A percentile compares a stretch with the other conserved stretches of the same genome.
These are phyloP conservation scores for Sander vitreus DNA, from an alignment of 2,113 vertebrate genomes.

Conservation along the genomic window DNA sequence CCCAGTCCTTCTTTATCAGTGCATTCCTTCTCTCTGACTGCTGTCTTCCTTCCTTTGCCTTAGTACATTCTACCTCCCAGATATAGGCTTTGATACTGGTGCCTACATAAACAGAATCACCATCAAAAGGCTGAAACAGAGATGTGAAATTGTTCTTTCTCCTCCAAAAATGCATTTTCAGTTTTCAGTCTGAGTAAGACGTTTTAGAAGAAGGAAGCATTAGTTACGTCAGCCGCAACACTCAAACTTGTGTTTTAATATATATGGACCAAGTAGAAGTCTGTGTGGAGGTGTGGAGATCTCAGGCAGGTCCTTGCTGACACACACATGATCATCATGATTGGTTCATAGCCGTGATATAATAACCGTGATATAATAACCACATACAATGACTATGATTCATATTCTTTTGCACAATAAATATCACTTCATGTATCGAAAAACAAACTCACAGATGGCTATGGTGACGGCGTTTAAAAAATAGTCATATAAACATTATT, in stretches of 20 bases:
- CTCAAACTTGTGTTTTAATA: too few species aligned
- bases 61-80: slow-evolving; percentile 12
- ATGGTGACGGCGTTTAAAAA: too few species aligned
- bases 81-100: slow-evolving; percentile 39
- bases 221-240: background rate
- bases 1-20: slow-evolving; percentile 37
- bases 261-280: too few species aligned
- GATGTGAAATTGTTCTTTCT: background rate
- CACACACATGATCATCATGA: background rate
- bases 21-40: slow-evolving; percentile 46
- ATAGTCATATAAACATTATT: too few species aligned
- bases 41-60: slow-evolving; percentile 63
- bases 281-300: too few species aligned
- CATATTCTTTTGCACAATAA: too few species aligned
- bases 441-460: too few species aligned
- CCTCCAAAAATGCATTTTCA: background rate
- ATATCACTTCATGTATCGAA: too few species aligned
- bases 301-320: background rate
- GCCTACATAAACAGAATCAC: background rate
- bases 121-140: background rate
- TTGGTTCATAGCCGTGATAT: too few species aligned
- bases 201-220: background rate
- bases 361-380: too few species aligned
- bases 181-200: background rate
- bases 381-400: too few species aligned